Conservation (phyloP, 2,113 vertebrate species). For the Muscicapa adusta region DNA sequence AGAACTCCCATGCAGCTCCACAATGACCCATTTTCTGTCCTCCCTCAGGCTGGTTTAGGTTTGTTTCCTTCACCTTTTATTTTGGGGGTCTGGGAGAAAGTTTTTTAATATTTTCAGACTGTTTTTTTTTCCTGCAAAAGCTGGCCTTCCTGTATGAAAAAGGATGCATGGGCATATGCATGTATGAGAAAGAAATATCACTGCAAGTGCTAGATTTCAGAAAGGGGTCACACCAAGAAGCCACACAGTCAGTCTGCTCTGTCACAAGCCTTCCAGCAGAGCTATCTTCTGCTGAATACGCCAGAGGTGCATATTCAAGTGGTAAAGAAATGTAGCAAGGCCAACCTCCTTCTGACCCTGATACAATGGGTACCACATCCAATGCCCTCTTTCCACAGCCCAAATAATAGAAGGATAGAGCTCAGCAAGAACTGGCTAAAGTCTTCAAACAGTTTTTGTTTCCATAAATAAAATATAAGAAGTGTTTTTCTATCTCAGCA, state of each 20-base stretch:
- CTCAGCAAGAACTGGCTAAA: background rate
- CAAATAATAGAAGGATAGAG: background rate
- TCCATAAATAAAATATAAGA: background rate
- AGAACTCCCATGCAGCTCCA: background rate
- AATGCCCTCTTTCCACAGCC: background rate
- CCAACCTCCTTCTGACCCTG: background rate
- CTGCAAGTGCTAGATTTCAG: background rate
- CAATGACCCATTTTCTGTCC: background rate
- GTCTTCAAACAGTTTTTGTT: background rate
- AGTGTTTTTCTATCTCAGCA: background rate
- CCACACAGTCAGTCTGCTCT: background rate
- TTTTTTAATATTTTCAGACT: background rate
- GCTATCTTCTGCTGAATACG: accelerated
- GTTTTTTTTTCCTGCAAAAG: background rate
- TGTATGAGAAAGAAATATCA: background rate
- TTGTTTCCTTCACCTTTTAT: background rate
- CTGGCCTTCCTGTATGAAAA: background rate
- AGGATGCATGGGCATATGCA: accelerated
- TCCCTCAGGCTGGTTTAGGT: background rate
- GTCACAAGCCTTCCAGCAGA: background rate
- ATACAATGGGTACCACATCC: accelerated
- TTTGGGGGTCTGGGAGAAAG: background rate
- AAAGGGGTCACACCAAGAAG: background rate
- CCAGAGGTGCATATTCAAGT: background rate
- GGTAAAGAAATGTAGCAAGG: accelerated